These are phyloP conservation scores for Apodemia hepburni DNA, from an alignment of 2,888 invertebrate genomes.

Conservation along the genomic window DNA sequence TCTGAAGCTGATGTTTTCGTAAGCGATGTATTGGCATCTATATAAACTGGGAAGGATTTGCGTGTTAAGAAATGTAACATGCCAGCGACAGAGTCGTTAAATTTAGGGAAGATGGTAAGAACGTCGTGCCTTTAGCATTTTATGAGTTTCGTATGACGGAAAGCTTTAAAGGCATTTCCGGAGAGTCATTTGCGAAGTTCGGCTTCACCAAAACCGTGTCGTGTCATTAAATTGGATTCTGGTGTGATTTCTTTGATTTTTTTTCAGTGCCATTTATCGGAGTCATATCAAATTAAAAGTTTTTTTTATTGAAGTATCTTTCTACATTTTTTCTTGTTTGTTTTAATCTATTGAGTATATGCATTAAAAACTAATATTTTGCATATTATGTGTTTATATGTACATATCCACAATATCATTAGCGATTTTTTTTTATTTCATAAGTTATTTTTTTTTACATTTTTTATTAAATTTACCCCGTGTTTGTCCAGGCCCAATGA, in stretches of 20 bases:
- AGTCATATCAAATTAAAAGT: too few relatives aligned
- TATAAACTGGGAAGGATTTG: conserved; percentile 56
- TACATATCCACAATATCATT: too few relatives aligned
- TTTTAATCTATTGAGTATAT: too few relatives aligned
- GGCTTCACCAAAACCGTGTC: conserved; percentile 53
- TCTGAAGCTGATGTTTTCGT: conserved; percentile 48
- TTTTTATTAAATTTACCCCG: too few relatives aligned
- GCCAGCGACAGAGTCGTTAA: conserved; percentile 61
- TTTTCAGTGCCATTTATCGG: too few relatives aligned
- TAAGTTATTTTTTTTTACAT: too few relatives aligned
- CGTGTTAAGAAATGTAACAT: conserved; percentile 64
- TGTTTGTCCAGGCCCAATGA: too few relatives aligned
- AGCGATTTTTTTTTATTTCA: too few relatives aligned
- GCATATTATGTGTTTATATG: too few relatives aligned
- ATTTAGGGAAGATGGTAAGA: conserved; percentile 53
- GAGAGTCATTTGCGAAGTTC: conserved; percentile 65
- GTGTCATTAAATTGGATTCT: conserved; percentile 46
- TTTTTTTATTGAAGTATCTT: too few relatives aligned
- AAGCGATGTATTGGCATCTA: conserved; percentile 56
- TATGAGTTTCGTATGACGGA: conserved; percentile 67
- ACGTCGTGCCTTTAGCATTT: conserved; percentile 52
- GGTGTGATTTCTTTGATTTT: conserved; percentile 34
- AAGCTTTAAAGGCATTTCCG: conserved; percentile 55
- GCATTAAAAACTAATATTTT: too few relatives aligned
- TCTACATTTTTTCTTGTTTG: too few relatives aligned